Evolutionary conservation across 2,888 invertebrate species (phyloP).

Genomic region (Perithous albicinctus): DNA sequence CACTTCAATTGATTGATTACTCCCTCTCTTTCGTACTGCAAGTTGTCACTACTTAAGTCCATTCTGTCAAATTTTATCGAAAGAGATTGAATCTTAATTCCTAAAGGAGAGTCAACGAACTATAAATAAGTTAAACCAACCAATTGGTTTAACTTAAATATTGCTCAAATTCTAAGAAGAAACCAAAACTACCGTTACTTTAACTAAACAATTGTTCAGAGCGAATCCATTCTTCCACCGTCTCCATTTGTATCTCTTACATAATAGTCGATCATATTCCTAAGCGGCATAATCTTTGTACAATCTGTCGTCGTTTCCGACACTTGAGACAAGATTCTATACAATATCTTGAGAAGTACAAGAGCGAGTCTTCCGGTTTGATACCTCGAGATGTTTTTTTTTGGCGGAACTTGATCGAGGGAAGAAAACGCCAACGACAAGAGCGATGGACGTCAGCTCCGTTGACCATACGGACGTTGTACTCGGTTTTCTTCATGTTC

Average conservation of each 20-base stretch:
- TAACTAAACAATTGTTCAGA: too few species aligned
- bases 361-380: slow-evolving; percentile 1
- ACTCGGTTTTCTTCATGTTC: background rate
- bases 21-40: background rate
- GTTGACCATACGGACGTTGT: background rate
- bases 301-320: slow-evolving; percentile 10
- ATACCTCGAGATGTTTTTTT: background rate
- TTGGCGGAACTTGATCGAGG: background rate
- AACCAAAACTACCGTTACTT: too few species aligned
- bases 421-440: background rate
- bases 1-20: background rate
- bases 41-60: background rate
- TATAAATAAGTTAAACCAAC: too few species aligned
- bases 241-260: background rate
- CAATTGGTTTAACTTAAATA: too few species aligned
- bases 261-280: background rate
- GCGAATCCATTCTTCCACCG: background rate
- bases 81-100: too few species aligned
- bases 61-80: too few species aligned
- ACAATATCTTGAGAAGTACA: background rate
- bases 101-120: too few species aligned
- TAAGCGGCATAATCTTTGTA: background rate
- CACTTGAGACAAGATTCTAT: background rate
- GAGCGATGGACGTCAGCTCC: slow-evolving; percentile 6
- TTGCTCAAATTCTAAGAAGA: too few species aligned